Base-by-base conservation (phyloP, 1,140 invertebrate genomes). In the Heterodera schachtii region DNA sequence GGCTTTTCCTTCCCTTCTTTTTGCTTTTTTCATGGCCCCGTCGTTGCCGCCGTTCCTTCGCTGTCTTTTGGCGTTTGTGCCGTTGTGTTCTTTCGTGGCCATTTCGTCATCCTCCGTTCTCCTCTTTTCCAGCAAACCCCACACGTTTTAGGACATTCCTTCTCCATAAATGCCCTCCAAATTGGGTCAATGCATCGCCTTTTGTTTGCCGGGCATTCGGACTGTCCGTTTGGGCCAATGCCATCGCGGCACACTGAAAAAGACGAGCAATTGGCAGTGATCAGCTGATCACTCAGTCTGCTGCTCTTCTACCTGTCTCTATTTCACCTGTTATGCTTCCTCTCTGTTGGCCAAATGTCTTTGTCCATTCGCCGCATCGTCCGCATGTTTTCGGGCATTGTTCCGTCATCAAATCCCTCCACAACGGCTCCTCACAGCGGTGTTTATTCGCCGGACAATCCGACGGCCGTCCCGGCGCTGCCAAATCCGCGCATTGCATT, bases 371-470 rank as follows among this genome's bases (percentile, higher is more conserved):
- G 16, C 31, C 77, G 46, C 77, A 78, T 31, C 31, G 44, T 69
- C 70, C 47, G 70, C 77, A 78, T n/a, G 77, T 78, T 49, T 66
- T 66, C 21, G 77, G 77, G 31, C 77, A 78, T 69, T 78, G 57
- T 69, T 69, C 64, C 66, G 52, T 69, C 77, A 78, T 78, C 47
- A 78, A 78, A 41, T 64, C 57, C 41, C 49, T 69, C 77, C 77
- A 78, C 41, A 78, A 43, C 70, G 64, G 47, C 13, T 78, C 77
- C 43, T 78, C 66, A 69, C 77, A 78, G 43, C 77, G 44, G 41
- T 64, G 31, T n/a, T 70, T 78, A 46, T 78, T 78, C 70, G 31
- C n/a, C 70, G 77, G 77, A 46, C 77, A 78, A 49, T 78, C 77
- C 44, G 77, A 71, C 47, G 16, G 2, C 9, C 41, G 66, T 4